Evolutionary conservation across 1,140 invertebrate species (phyloP), one percentile per base, ranked within the genome.

Genomic region (Argopecten irradians): DNA sequence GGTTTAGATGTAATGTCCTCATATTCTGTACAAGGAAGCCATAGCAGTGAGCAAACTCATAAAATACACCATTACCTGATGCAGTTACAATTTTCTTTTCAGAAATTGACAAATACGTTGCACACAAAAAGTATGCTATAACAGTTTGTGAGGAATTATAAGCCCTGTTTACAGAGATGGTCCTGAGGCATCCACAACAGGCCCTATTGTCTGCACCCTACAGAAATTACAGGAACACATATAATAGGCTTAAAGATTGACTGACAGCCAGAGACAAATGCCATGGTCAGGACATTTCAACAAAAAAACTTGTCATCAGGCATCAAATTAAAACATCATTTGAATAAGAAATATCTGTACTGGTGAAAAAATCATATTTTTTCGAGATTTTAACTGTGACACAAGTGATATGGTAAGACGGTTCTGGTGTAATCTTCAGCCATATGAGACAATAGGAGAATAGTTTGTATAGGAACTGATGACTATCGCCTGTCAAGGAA

Each of bases 231-330:
- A 71, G 55, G 28, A n/a, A 39, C n/a, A 39, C n/a, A 71, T 28
- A 71, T 5, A n/a, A 71, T n/a, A 16, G n/a, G 1, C 55, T 3
- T 11, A n/a, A 71, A 22, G 2, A 28, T 71, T 71, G 55, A 28
- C 55, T 71, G n/a, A 71, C 55, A 71, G 55, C 0, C n/a, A 8
- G 5, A n/a, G 16, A n/a, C 55, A 28, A 5, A 71, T 71, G 55
- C 55, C 55, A 71, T 28, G 22, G 22, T 28, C 22, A n/a, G 55
- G 55, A 71, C 55, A 71, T 71, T 71, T 71, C 22, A 71, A 71
- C 55, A 71, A 71, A n/a, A 71, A 46, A 46, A 46, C 43, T 71
- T 71, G 55, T 71, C 55, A n/a, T 71, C 55, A 71, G 55, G 28
- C 55, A 28, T 71, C 55, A 71, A 71, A 5, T 71, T 71, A 71